phyloP scores from a whole-genome alignment of 2,113 vertebrate species.

The Syngnathoides biaculeatus region DNA sequence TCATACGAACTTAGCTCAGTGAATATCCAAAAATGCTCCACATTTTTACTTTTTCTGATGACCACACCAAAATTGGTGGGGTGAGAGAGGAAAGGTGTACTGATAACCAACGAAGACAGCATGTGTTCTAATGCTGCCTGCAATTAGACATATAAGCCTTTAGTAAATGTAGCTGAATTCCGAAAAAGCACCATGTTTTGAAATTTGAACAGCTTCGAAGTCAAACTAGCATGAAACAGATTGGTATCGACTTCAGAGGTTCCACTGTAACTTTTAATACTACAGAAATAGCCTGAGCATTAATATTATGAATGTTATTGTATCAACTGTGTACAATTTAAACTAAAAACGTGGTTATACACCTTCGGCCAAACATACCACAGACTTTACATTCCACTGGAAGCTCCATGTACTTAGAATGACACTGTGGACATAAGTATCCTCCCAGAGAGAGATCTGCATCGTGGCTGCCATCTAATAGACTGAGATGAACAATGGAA shows the following conservation, averaged over 20 bases:
- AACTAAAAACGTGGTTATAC: background rate
- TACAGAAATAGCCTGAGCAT: background rate
- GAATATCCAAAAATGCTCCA: background rate
- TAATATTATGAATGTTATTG: background rate
- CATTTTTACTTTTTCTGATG: background rate
- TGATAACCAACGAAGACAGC: background rate
- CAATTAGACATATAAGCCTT: background rate
- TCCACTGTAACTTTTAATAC: background rate
- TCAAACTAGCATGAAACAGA: too few relatives aligned
- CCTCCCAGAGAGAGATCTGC: conserved; percentile 85
- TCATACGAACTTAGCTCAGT: too few relatives aligned
- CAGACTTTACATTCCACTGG: conserved; percentile 98
- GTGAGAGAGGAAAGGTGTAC: background rate
- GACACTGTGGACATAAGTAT: conserved; percentile 94
- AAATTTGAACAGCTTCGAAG: too few relatives aligned
- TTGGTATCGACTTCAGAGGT: background rate
- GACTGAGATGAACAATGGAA: conserved; percentile 62
- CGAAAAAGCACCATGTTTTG: background rate
- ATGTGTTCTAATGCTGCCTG: background rate
- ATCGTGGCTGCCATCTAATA: conserved; percentile 81
- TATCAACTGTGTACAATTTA: background rate
- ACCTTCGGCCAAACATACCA: conserved; percentile 71
- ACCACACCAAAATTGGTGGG: background rate
- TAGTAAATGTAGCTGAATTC: background rate
- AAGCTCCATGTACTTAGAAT: conserved; percentile 90